Evolutionary conservation across 2,888 invertebrate species (phyloP), one percentile per base, ranked within the genome.

Genomic region (Chrysolina oricalcia): DNA sequence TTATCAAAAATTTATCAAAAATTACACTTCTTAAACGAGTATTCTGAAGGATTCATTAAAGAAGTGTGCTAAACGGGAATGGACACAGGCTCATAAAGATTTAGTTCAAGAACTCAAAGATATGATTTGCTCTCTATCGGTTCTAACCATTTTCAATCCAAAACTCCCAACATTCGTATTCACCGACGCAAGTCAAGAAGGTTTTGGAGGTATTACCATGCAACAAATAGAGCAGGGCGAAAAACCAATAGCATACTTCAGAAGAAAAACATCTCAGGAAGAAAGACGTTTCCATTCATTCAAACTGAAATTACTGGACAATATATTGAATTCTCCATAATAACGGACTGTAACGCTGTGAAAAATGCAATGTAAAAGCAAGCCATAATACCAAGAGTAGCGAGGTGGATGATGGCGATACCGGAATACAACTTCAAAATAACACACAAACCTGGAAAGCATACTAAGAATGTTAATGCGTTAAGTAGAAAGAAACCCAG

Each of bases 101-200:
- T 40, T 70, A 64, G 69, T 73, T 11, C 23, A 69, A n/a, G 46
- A 63, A 50, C 56, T 73, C 21, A 73, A 73, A 53, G 50, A 40
- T 46, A 46, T 63, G 13, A 69, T 73, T 46, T 67, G 41, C 17
- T 66, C 53, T 41, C 11, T 50, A 46, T 67, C 53, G 59, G 41
- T 73, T 73, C 68, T 67, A 56, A 46, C 46, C 46, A 46, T 46
- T 46, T 46, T 41, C 56, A 53, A 71, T 62, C 59, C 59, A 8
- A 59, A 59, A 59, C 59, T 59, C 59, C 59, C 59, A 40, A 70
- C 64, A 70, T 23, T 43, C 15, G 15, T 13, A 15, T 74, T 77
- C 63, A 80, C 80, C 15, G 78, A 80, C 59, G 79, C 75, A 11
- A 77, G 80, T 68, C 62, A 70, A 17, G 64, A 69, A 19, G 77